Evolutionary conservation across 1,140 invertebrate species (phyloP).

Genomic region (Tribolium castaneum): DNA sequence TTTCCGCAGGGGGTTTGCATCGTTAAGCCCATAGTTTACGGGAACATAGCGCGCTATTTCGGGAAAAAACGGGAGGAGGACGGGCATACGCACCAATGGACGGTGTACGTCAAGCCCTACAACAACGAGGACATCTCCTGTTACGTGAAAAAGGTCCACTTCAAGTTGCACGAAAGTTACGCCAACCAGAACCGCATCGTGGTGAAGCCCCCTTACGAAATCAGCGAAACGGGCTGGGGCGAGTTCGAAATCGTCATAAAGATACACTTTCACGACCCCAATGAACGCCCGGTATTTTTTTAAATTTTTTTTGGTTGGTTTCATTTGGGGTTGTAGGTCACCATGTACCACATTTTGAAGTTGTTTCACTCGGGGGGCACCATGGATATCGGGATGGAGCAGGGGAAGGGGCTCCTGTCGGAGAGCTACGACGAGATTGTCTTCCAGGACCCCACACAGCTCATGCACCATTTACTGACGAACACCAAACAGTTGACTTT

Average conservation of each 20-base stretch:
- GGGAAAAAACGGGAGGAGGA: constrained; percentile 98
- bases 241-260: constrained; percentile 99
- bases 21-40: constrained; percentile 97
- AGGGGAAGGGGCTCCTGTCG: constrained; percentile 86
- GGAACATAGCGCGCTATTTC: constrained; percentile 95
- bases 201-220: constrained; percentile 95
- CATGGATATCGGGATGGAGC: constrained; percentile 70
- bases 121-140: constrained; percentile 93
- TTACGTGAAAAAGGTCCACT: constrained; percentile 97
- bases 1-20: constrained; percentile 83
- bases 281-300: constrained; percentile 88
- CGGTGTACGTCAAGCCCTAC: constrained; percentile 96
- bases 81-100: constrained; percentile 99
- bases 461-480: constrained; percentile 91
- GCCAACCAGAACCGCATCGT: constrained; percentile 93
- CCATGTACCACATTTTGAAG: constrained; percentile 95
- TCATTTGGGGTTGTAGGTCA: constrained; percentile 75
- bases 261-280: constrained; percentile 97
- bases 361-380: constrained; percentile 85
- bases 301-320: background rate
- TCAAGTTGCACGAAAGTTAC: constrained; percentile 98
- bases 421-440: constrained; percentile 98
- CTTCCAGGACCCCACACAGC: constrained; percentile 94
- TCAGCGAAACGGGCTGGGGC: constrained; percentile 99
- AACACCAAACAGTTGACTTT: constrained; percentile 80